A percentile compares a stretch with the other conserved stretches of the same genome.
These are phyloP conservation scores for Dermatophagoides farinae DNA, from an alignment of 1,140 invertebrate species.

Conservation along the genomic window DNA sequence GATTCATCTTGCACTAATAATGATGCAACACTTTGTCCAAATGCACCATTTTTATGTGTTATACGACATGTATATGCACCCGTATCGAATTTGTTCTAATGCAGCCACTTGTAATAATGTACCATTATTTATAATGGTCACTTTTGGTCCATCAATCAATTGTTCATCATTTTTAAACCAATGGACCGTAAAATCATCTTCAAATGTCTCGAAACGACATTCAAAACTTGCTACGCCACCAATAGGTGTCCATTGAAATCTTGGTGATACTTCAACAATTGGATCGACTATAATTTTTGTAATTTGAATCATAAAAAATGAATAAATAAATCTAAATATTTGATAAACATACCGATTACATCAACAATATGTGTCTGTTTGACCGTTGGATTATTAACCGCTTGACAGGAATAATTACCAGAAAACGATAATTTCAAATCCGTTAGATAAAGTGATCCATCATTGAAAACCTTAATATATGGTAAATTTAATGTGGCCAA, in stretches of 20 bases:
- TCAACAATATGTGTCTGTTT: constrained; percentile 52
- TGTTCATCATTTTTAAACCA: constrained; percentile 52
- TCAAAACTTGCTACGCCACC: constrained; percentile 10
- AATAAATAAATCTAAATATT: not conserved
- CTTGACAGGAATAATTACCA: constrained; percentile 59
- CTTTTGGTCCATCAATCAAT: constrained; percentile 22
- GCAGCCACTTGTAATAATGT: constrained; percentile 7
- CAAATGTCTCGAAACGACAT: constrained; percentile 34
- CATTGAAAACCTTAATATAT: constrained; percentile 35
- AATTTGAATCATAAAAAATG: not conserved
- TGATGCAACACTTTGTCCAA: constrained; percentile 10
- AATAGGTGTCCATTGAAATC: constrained; percentile 13
- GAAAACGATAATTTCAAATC: constrained; percentile 50
- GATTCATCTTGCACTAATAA: constrained; percentile 15
- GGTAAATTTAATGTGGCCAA: not conserved
- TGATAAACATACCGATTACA: constrained; percentile 33
- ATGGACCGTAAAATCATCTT: constrained; percentile 35
- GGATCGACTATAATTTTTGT: constrained; percentile 21
- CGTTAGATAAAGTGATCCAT: constrained; percentile 51
- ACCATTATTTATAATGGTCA: constrained; percentile 12
- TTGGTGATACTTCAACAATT: constrained; percentile 19
- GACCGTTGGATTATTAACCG: constrained; percentile 46
- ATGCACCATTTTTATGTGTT: not conserved
- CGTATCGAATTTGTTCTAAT: constrained; percentile 12
- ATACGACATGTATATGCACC: constrained; percentile 8